Base-by-base conservation (phyloP, 2,888 invertebrate species). In the Himalopsyche japonica region DNA sequence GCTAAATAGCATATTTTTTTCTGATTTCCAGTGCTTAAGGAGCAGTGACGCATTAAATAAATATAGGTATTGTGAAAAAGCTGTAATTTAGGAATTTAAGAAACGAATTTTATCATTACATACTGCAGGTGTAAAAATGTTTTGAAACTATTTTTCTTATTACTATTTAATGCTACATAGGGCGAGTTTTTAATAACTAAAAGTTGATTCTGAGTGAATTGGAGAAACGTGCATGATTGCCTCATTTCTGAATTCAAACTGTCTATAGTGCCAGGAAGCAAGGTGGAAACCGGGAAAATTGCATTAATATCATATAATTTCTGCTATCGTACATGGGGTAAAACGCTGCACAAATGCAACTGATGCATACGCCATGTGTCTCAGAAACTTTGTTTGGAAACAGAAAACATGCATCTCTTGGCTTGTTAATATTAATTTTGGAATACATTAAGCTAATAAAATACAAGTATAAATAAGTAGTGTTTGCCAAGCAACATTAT, bases 231-330 rank as follows among this genome's bases (percentile, higher is more conserved):
- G 48, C 76, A 80, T 30, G 70, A 83, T 32, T 27, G 79, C 49
- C 32, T 76, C 83, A 80, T 83, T 76, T 80, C 83, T 76, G 80
- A 47, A 81, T 32, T 57, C 37, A 34, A 30, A 81, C 37, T 57
- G 20, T 47, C 43, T 24, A 76, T 30, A 43, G 12, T 34, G 43
- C 18, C 77, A 77, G 78, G n/a, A 77, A n/a, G 48, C 80, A 84
- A 57, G 77, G 82, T 57, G 84, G 80, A 49, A 64, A 48, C 76
- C n/a, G 79, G 57, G 7, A 78, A 85, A 70, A 85, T 82, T 85
- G 85, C 82, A 85, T 85, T 85, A 85, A 85, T 80, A 80, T 82
- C 80, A 76, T 85, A 82, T 85, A 85, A 85, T 82, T 82, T 82
- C 82, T 43, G 24, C 34, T 37, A 85, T 82, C 85, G 77, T 76